Conservation (phyloP, 2,113 vertebrate species). For the Percopsis transmontana region DNA sequence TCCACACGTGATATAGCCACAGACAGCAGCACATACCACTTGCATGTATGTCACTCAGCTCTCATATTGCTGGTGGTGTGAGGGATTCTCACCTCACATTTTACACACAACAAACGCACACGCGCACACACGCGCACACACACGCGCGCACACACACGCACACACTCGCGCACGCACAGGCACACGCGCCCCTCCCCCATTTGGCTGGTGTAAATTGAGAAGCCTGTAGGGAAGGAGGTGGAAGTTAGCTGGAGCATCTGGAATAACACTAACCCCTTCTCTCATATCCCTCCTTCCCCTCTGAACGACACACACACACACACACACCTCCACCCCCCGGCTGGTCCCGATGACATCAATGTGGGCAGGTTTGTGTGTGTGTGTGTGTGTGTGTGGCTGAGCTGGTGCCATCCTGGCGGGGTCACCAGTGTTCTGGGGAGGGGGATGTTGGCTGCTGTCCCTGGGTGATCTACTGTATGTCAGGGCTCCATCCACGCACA, state of each 20-base stretch:
- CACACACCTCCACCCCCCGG: slow-evolving; percentile 11
- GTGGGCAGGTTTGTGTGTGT: slow-evolving; percentile 6
- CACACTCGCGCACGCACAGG: slow-evolving; percentile 15
- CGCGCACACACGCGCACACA: slow-evolving; percentile 8
- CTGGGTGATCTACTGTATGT: slow-evolving; percentile 39
- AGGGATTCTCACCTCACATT: slow-evolving; percentile 48
- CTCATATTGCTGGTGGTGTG: slow-evolving; percentile 24
- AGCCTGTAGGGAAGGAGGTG: slow-evolving; percentile 47
- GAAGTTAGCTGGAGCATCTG: slow-evolving; percentile 60
- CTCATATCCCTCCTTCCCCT: slow-evolving; percentile 44
- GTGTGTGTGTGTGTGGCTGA: slow-evolving; percentile 9
- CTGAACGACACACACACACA: slow-evolving; percentile 41
- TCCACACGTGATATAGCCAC: slow-evolving; percentile 11
- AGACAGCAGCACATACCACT: slow-evolving; percentile 14
- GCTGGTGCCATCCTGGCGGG: slow-evolving; percentile 67
- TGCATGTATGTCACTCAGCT: slow-evolving; percentile 21
- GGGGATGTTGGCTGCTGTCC: slow-evolving; percentile 21
- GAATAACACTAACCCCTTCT: slow-evolving; percentile 59
- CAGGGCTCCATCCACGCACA: slow-evolving; percentile 23
- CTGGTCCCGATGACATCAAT: slow-evolving; percentile 59
- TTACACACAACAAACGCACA: slow-evolving; percentile 13
- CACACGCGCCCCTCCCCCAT: slow-evolving; percentile 35
- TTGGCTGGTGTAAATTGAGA: slow-evolving; percentile 59
- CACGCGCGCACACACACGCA: slow-evolving; percentile 18
- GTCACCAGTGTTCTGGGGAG: slow-evolving; percentile 14